phyloP scores from a whole-genome alignment of 2,113 vertebrate species.

The Onychostoma macrolepis region DNA sequence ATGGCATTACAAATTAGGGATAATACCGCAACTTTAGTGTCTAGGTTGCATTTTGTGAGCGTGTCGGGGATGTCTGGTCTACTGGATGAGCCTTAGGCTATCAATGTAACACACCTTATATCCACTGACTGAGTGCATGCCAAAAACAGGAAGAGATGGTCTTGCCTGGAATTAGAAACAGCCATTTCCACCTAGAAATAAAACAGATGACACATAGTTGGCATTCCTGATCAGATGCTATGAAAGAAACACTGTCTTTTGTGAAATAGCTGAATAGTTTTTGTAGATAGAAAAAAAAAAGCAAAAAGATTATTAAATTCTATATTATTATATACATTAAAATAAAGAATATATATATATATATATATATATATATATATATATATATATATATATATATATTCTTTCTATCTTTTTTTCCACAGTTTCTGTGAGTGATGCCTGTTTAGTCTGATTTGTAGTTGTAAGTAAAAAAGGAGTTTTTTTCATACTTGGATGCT shows the following conservation, averaged over 20 bases:
- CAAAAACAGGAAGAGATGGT: conserved; percentile 12
- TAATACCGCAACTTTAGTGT: conserved; percentile 1
- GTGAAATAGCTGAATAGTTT: not conserved
- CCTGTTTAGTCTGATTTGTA: not conserved
- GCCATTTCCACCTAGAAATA: not conserved
- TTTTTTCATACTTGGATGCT: conserved; percentile 38
- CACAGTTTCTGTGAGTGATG: not conserved
- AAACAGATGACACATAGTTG: conserved; percentile 21
- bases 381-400: too few species aligned
- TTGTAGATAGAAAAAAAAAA: not conserved
- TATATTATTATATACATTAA: too few species aligned
- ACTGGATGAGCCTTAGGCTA: not conserved
- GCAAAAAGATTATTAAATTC: too few species aligned
- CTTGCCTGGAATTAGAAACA: not conserved
- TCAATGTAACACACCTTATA: conserved; percentile 10
- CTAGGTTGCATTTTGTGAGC: conserved; percentile 12
- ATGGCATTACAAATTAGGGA: not conserved
- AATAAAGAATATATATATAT: too few species aligned
- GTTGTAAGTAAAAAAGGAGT: not conserved
- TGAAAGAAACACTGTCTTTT: not conserved
- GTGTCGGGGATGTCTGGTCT: not conserved
- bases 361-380: too few species aligned
- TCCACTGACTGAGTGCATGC: conserved; percentile 7
- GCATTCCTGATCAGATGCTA: not conserved
- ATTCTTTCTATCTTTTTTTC: too few species aligned